Evolutionary conservation across 2,888 invertebrate genomes (phyloP), one percentile per base, ranked within the genome.

Genomic region (Mimas tiliae): DNA sequence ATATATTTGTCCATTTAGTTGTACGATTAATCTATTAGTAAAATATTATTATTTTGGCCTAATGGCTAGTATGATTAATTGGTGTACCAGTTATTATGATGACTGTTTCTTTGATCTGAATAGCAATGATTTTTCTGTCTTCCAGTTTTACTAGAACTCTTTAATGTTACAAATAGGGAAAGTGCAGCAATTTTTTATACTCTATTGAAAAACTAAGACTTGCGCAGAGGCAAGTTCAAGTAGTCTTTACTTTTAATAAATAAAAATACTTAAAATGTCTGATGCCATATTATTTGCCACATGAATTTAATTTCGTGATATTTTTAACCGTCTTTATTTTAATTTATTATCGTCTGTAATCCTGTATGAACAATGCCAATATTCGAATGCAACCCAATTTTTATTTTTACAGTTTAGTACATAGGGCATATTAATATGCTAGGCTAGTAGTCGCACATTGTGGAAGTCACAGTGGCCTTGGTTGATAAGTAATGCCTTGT

Each of bases 241-340:
- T 83, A 82, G 79, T 79, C 78, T 84, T 81, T 86, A 86, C 84
- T 84, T 86, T 86, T 80, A 86, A 83, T 81, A 70, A 80, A 79
- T 80, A 84, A 87, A 89, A 85, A 91, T 92, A 92, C 92, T 93
- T 93, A 93, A 91, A 85, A 84, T 68, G 87, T 87, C 91, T 89
- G 90, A 89, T 92, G 92, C 93, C 93, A 93, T 93, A 93, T 91
- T 87, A 85, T 91, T 92, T 92, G 92, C 93, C 91, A 92, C 93
- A 79, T 88, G 89, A 89, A 86, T 91, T 89, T 88, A 85, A 78
- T 89, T 89, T 90, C 89, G 90, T 92, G 90, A 91, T 91, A 90
- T 89, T 85, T 88, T 90, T 85, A 84, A 85, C 84, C 84, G 80
- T 87, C 82, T 88, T 87, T 85, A 76, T 80, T 87, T 89, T 89